A percentile compares a stretch with the other conserved stretches of the same genome.
Conservation (phyloP, 2,888 invertebrate genomes). For the Dendrolimus pini region DNA sequence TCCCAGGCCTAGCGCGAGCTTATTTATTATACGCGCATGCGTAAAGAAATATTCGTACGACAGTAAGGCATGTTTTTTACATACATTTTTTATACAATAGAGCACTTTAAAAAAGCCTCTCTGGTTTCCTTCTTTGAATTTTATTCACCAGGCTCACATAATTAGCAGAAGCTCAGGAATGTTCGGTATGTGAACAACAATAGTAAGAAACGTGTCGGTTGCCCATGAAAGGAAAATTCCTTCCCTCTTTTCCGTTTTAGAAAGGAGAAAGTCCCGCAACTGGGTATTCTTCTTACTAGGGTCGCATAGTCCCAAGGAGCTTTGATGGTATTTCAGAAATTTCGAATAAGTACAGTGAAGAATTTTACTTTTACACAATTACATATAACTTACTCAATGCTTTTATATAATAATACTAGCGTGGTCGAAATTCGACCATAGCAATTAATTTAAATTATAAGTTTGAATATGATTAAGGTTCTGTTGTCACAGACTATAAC, state of each 20-base stretch:
- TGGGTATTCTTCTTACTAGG: constrained; percentile 68
- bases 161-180: constrained; percentile 40
- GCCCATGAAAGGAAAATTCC: constrained; percentile 19
- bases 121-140: constrained; percentile 69
- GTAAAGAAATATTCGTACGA: too few relatives aligned
- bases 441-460: too few relatives aligned
- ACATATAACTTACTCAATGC: constrained; percentile 8
- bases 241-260: constrained; percentile 34
- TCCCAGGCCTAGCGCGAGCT: too few relatives aligned
- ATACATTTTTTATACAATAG: too few relatives aligned
- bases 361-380: background rate
- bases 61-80: too few relatives aligned
- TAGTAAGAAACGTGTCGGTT: constrained; percentile 2
- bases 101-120: constrained; percentile 64
- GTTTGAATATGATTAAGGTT: too few relatives aligned
- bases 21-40: too few relatives aligned
- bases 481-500: too few relatives aligned
- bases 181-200: constrained; percentile 37
- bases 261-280: constrained; percentile 73
- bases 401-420: too few relatives aligned
- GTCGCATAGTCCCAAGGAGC: constrained; percentile 32
- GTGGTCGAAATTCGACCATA: too few relatives aligned
- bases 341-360: background rate
- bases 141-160: constrained; percentile 54
- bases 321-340: background rate